These are phyloP conservation scores for Heliconius eleuchia DNA, from an alignment of 1,140 invertebrate genomes.

Conservation along the genomic window DNA sequence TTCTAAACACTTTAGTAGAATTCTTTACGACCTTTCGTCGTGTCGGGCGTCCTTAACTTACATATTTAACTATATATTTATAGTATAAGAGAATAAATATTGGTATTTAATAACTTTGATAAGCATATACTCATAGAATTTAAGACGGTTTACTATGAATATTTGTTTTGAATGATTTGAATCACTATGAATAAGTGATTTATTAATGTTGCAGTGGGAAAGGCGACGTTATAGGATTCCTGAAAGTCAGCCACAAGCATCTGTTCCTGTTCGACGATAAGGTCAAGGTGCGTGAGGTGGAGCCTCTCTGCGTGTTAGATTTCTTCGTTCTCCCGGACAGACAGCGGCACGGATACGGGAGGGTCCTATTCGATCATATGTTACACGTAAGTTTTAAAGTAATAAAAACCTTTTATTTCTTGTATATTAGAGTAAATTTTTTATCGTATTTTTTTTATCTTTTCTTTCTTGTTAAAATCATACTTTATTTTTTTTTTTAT, in stretches of 20 bases:
- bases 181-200: background rate
- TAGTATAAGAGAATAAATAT: background rate
- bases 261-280: constrained; percentile 90
- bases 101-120: too few relatives aligned
- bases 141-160: background rate
- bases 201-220: constrained; percentile 55
- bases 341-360: constrained; percentile 90
- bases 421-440: too few relatives aligned
- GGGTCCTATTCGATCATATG: constrained; percentile 90
- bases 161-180: background rate
- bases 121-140: too few relatives aligned
- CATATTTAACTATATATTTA: background rate
- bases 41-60: background rate
- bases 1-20: background rate
- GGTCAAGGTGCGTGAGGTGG: constrained; percentile 86
- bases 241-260: constrained; percentile 93
- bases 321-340: constrained; percentile 92
- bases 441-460: too few relatives aligned
- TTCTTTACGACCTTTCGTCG: background rate
- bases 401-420: too few relatives aligned
- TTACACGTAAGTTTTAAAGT: constrained; percentile 69
- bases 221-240: constrained; percentile 88
- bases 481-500: too few relatives aligned
- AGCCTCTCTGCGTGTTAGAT: constrained; percentile 91
- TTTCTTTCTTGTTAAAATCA: too few relatives aligned